Percentiles rank a stretch among this genome's conserved stretches.
phyloP scores from a whole-genome alignment of 2,888 invertebrate genomes.

The Perizoma affinitatum region DNA sequence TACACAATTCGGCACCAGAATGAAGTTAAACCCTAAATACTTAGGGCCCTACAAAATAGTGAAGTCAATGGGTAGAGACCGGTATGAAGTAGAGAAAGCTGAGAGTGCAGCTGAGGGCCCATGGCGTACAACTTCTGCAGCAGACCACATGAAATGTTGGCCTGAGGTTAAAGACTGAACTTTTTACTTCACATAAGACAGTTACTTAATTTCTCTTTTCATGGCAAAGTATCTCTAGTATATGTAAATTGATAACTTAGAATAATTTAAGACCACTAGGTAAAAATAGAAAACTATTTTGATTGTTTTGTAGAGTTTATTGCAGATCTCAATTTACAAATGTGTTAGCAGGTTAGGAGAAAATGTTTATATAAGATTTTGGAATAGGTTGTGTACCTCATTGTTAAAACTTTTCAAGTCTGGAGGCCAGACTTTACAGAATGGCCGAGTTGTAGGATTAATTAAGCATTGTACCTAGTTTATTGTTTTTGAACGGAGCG shows the following conservation, averaged over 20 bases:
- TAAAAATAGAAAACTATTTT: no score
- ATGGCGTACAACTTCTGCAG: neutral
- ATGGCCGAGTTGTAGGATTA: neutral
- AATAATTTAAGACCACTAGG: no score
- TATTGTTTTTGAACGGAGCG: no score
- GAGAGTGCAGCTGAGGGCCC: conserved; percentile 1
- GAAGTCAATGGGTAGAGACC: conserved; percentile 14
- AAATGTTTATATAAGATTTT: no score
- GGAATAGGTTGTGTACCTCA: no score
- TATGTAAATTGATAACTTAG: no score
- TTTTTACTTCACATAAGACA: neutral
- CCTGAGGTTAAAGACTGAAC: neutral
- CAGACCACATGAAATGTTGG: conserved; percentile 3
- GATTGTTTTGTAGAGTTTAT: no score
- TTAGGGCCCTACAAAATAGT: neutral
- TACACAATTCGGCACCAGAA: conserved; percentile 29
- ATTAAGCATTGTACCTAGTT: no score
- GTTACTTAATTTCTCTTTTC: neutral
- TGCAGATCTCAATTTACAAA: no score
- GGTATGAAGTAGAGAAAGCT: conserved; percentile 25
- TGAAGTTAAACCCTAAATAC: conserved; percentile 1
- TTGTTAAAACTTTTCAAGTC: no score
- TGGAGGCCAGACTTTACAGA: no score
- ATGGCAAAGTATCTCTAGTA: neutral
- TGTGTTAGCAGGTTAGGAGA: no score